phyloP scores from a whole-genome alignment of 2,113 vertebrate species.

The Melanerpes formicivorus region DNA sequence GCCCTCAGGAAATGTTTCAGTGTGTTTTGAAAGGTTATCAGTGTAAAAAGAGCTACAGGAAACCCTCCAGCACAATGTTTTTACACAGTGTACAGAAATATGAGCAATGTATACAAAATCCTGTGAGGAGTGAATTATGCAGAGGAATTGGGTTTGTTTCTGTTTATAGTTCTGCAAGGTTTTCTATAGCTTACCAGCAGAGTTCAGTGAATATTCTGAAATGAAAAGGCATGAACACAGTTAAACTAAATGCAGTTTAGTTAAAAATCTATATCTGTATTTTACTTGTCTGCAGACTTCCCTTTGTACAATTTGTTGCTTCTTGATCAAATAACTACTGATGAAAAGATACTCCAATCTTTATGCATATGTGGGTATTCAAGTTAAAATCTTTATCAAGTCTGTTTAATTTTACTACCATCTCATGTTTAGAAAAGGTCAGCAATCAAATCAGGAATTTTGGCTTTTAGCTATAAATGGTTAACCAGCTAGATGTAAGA shows the following conservation, averaged over 20 bases:
- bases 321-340: background rate
- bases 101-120: background rate
- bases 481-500: background rate
- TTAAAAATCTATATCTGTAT: background rate
- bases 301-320: fast-evolving
- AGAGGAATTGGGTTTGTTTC: background rate
- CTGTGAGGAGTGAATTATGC: background rate
- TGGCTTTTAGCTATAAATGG: background rate
- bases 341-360: no score
- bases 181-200: background rate
- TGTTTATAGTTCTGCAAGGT: background rate
- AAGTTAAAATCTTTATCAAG: background rate
- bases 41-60: background rate
- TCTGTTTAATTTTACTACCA: background rate
- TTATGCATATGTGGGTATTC: background rate
- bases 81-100: background rate
- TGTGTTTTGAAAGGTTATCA: background rate
- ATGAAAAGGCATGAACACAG: background rate
- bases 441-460: background rate
- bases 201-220: background rate
- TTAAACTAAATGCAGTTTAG: background rate
- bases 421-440: background rate
- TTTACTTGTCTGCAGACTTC: background rate
- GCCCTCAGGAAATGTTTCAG: background rate
- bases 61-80: background rate